Conservation (phyloP, 2,113 vertebrate species). For the Leiothrix lutea region DNA sequence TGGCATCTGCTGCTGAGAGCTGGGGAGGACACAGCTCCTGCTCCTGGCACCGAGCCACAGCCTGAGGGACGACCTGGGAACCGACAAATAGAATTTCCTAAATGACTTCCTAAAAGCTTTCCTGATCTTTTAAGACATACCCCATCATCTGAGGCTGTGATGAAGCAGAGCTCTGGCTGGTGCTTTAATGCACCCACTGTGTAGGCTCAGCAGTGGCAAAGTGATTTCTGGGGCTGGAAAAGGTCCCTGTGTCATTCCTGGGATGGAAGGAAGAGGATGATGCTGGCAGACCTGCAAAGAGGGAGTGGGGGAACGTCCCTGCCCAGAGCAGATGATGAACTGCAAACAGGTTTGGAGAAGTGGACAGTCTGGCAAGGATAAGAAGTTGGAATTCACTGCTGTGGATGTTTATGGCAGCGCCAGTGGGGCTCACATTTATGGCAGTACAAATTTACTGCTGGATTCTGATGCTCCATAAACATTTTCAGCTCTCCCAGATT, state of each 20-base stretch:
- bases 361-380: background rate
- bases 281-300: background rate
- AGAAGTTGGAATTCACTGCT: accelerated
- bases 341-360: background rate
- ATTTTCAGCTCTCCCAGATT: accelerated
- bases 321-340: background rate
- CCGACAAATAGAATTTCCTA: background rate
- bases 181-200: background rate
- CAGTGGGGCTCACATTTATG: background rate
- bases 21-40: background rate
- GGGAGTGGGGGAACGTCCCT: accelerated
- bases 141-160: background rate
- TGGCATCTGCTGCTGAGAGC: background rate
- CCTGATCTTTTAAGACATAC: accelerated
- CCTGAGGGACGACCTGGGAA: background rate
- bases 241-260: background rate
- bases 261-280: background rate
- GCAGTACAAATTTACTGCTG: background rate
- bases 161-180: background rate
- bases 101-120: background rate
- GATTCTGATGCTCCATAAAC: background rate
- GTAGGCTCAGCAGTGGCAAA: background rate
- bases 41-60: background rate
- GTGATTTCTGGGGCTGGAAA: background rate
- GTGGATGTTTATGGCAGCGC: background rate